A percentile compares a stretch with the other conserved stretches of the same genome.
These are phyloP conservation scores for Drosophila melanica DNA, from an alignment of 1,140 invertebrate species.

Conservation along the genomic window DNA sequence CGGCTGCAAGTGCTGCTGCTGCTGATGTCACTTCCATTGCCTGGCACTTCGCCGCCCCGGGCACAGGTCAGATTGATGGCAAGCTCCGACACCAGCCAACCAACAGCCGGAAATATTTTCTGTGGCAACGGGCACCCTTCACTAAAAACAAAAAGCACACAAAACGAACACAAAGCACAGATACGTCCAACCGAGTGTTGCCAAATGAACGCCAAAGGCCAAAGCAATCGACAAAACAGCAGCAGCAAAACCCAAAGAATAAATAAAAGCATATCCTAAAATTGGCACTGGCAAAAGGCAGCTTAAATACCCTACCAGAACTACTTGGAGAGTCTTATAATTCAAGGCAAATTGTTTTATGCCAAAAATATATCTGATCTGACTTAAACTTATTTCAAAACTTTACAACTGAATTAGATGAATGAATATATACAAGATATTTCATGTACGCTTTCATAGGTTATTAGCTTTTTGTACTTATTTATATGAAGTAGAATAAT, in stretches of 20 bases:
- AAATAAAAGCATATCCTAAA: constrained; percentile 27
- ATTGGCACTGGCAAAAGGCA: constrained; percentile 2
- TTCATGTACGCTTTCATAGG: too few species aligned
- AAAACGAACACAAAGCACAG: constrained; percentile 45
- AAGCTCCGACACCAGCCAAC: constrained; percentile 64
- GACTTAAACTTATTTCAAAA: too few species aligned
- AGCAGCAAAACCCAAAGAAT: constrained; percentile 34
- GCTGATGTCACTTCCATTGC: constrained; percentile 22
- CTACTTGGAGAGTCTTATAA: too few species aligned
- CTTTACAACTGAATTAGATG: too few species aligned
- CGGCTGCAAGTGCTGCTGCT: constrained; percentile 57
- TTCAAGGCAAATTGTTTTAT: too few species aligned
- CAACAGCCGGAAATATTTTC: constrained; percentile 73
- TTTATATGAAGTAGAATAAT: too few species aligned
- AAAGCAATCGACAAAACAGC: constrained; percentile 75
- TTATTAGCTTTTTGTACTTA: too few species aligned
- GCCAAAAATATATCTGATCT: too few species aligned
- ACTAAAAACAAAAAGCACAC: constrained; percentile 5
- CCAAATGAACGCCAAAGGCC: constrained; percentile 79
- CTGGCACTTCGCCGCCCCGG: constrained; percentile 46
- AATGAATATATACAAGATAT: too few species aligned
- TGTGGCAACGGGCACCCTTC: constrained; percentile 34
- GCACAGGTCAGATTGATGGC: constrained; percentile 79
- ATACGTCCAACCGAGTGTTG: constrained; percentile 69
- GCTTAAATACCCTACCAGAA: constrained; percentile 10